These are phyloP conservation scores for Lophius americanus DNA, from an alignment of 2,797 vertebrate species.

Conservation along the genomic window DNA sequence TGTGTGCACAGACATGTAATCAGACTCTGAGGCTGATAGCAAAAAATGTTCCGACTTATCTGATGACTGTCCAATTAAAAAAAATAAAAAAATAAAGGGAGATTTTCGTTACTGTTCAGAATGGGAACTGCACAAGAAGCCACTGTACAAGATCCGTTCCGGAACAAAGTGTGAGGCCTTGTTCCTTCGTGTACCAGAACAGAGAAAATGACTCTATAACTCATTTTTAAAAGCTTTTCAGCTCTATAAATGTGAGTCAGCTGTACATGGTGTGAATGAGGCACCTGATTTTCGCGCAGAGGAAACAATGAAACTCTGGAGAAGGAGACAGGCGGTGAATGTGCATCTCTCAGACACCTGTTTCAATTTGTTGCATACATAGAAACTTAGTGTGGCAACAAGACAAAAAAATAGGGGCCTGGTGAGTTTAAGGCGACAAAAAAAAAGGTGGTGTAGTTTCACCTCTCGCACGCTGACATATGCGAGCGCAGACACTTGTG, in stretches of 20 bases:
- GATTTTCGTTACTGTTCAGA: conserved; percentile 32
- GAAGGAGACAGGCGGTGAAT: conserved; percentile 49
- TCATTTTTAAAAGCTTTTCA: conserved; percentile 38
- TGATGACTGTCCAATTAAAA: conserved; percentile 34
- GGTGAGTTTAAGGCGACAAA: conserved; percentile 7
- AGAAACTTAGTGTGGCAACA: conserved; percentile 22
- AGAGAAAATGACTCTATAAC: conserved; percentile 32
- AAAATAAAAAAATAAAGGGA: neutral
- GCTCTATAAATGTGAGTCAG: conserved; percentile 21
- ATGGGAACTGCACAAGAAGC: conserved; percentile 55
- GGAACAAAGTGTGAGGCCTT: conserved; percentile 45
- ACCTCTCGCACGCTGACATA: conserved; percentile 15
- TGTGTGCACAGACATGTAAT: conserved; percentile 17
- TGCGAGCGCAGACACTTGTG: conserved; percentile 10
- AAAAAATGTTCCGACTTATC: conserved; percentile 32
- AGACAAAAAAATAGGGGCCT: conserved; percentile 48
- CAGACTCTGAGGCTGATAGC: conserved; percentile 35
- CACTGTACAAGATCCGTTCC: conserved; percentile 39
- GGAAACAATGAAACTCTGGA: conserved; percentile 11
- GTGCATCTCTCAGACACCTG: conserved; percentile 63
- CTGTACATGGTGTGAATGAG: conserved; percentile 46
- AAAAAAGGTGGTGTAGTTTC: conserved; percentile 20
- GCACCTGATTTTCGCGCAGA: conserved; percentile 43
- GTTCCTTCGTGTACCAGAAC: conserved; percentile 27
- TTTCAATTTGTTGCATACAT: conserved; percentile 21